Percentiles rank a stretch among this genome's conserved stretches.
Conservation (phyloP, 1,140 invertebrate species). For the Meloidogyne exigua region DNA sequence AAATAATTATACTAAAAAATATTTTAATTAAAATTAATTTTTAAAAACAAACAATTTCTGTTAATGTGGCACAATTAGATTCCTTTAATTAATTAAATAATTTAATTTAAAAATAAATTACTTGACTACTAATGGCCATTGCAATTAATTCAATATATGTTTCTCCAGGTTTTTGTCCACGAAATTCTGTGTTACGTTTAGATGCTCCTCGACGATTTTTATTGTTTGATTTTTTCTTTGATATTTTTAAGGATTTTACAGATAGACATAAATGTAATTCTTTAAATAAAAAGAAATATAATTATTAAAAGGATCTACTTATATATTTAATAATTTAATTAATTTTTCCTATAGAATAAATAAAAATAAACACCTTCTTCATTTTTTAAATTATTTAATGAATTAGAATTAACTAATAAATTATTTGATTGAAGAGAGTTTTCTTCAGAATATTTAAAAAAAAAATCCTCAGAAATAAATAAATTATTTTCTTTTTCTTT, state of each 20-base stretch:
- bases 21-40: too few relatives aligned
- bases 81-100: conserved; percentile 22
- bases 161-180: conserved; percentile 32
- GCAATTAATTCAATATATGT: conserved; percentile 37
- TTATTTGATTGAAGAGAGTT: background rate
- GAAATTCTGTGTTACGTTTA: background rate
- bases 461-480: background rate
- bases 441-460: background rate
- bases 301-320: too few relatives aligned
- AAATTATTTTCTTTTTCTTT: background rate
- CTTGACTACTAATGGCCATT: conserved; percentile 25
- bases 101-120: background rate
- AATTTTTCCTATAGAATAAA: too few relatives aligned
- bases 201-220: background rate
- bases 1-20: conserved; percentile 37
- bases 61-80: conserved; percentile 32
- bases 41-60: conserved; percentile 26
- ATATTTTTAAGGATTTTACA: background rate
- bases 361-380: background rate
- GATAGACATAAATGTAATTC: background rate
- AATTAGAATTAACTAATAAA: background rate
- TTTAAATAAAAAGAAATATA: background rate
- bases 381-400: background rate
- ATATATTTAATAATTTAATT: too few relatives aligned
- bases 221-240: background rate